These are phyloP conservation scores for Otus sunia DNA, from an alignment of 2,113 vertebrate genomes.

Conservation along the genomic window DNA sequence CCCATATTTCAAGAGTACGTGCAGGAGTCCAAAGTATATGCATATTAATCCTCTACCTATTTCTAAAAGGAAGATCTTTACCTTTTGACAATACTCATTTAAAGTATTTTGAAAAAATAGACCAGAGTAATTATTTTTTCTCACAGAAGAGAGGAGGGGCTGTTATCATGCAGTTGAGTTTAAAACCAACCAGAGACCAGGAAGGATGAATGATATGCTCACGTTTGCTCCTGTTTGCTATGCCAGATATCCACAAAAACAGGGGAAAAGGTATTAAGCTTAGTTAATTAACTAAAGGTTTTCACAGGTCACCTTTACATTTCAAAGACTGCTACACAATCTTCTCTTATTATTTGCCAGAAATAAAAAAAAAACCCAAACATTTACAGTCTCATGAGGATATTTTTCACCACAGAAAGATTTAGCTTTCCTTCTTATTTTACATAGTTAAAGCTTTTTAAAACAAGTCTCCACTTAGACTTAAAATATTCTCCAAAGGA, in stretches of 20 bases:
- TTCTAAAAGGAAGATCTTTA: not conserved
- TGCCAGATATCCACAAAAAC: not conserved
- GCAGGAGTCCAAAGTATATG: not conserved
- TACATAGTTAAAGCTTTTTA: not conserved
- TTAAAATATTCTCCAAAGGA: not conserved
- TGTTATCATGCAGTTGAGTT: not conserved
- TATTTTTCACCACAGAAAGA: not conserved
- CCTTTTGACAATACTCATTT: not conserved
- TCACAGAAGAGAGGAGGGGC: not conserved
- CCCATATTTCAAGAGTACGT: not conserved
- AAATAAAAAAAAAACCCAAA: not conserved
- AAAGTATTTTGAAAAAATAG: not conserved
- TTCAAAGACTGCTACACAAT: not conserved
- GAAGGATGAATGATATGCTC: not conserved
- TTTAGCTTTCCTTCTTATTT: not conserved
- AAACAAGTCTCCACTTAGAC: not conserved
- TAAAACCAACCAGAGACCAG: not conserved
- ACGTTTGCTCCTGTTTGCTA: rapidly evolving
- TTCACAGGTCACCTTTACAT: not conserved
- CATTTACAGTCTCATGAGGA: rapidly evolving
- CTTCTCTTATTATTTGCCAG: not conserved
- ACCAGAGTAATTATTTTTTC: not conserved
- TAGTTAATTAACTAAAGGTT: not conserved
- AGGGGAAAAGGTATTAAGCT: not conserved
- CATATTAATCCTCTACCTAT: not conserved